These are phyloP conservation scores for Triplophysa siluroides DNA, from an alignment of 2,113 vertebrate genomes.

Conservation along the genomic window DNA sequence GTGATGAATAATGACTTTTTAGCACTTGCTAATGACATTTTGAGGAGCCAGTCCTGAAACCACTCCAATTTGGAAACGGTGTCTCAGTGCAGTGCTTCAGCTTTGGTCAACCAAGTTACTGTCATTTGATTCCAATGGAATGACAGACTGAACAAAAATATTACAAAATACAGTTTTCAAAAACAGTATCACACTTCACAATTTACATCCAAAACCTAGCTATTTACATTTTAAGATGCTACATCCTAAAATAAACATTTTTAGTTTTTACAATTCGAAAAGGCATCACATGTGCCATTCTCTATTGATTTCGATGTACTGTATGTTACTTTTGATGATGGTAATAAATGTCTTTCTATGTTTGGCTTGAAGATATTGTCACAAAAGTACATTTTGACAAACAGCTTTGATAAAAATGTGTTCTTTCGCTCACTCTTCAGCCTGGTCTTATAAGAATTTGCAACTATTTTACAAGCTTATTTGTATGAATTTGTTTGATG, in stretches of 20 bases:
- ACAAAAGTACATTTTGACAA: background rate
- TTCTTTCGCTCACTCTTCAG: background rate
- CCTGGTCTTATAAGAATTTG: no score
- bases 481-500: no score
- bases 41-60: constrained; percentile 2
- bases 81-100: background rate
- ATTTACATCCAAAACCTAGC: background rate
- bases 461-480: no score
- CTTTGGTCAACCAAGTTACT: background rate
- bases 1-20: background rate
- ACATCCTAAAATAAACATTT: background rate
- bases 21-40: background rate
- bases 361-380: background rate
- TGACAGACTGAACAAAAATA: background rate
- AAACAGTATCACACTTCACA: background rate
- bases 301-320: background rate
- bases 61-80: background rate
- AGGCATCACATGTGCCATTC: background rate
- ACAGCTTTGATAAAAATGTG: background rate
- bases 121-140: background rate
- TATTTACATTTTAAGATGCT: background rate
- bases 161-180: background rate
- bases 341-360: constrained; percentile 21
- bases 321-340: constrained; percentile 1
- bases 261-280: constrained; percentile 15